phyloP scores from a whole-genome alignment of 1,140 invertebrate genomes.

The Calephelis nemesis region DNA sequence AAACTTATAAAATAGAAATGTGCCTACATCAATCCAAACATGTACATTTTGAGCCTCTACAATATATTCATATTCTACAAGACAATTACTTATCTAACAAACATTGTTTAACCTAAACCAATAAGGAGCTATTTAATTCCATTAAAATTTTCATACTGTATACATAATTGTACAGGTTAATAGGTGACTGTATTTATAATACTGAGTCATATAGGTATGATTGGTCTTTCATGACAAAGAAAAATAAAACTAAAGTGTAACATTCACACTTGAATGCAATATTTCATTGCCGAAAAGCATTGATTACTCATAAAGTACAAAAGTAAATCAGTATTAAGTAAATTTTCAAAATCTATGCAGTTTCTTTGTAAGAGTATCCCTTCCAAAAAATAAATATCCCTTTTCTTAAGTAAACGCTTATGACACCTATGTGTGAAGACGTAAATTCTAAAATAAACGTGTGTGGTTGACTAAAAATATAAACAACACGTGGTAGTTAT shows the following conservation, averaged over 20 bases:
- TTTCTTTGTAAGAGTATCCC: too few species aligned
- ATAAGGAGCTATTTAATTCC: too few species aligned
- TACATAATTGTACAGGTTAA: constrained; percentile 11
- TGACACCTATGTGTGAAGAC: neutral
- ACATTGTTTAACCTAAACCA: neutral
- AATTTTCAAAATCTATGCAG: too few species aligned
- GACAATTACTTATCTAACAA: too few species aligned
- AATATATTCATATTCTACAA: too few species aligned
- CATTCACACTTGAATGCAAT: neutral
- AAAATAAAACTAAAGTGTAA: neutral
- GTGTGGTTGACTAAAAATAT: constrained; percentile 69
- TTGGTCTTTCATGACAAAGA: neutral
- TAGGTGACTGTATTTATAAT: neutral
- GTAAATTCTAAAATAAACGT: constrained; percentile 11
- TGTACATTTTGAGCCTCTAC: too few species aligned
- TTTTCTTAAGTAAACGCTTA: neutral
- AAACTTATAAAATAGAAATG: too few species aligned
- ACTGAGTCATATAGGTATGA: constrained; percentile 4
- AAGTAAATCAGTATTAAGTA: too few species aligned
- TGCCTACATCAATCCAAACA: too few species aligned
- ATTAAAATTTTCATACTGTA: neutral
- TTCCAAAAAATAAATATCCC: neutral
- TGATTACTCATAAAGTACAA: neutral
- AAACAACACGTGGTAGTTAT: constrained; percentile 70
- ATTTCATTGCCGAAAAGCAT: neutral